Evolutionary conservation across 2,113 vertebrate species (phyloP).

Genomic region (Gymnarchus niloticus): DNA sequence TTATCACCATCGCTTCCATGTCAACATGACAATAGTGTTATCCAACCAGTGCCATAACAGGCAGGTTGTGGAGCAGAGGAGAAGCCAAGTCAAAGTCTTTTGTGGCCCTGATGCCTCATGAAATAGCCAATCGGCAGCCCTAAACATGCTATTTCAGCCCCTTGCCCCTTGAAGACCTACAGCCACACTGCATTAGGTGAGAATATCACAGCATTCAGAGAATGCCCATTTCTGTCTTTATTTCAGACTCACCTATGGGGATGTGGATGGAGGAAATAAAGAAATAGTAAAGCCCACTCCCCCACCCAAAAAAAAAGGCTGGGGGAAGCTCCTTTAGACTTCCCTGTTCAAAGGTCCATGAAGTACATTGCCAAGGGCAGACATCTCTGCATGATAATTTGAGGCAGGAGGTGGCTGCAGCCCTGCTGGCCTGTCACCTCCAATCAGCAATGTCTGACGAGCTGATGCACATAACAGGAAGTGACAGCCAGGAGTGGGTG

Average conservation of each 20-base stretch:
- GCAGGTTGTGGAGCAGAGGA: neutral
- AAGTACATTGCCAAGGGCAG: neutral
- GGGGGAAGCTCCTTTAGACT: neutral
- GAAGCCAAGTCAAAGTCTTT: neutral
- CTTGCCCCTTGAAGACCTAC: neutral
- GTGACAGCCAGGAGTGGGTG: slow-evolving; percentile 6
- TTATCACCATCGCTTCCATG: neutral
- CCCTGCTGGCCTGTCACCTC: neutral
- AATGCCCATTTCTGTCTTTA: neutral
- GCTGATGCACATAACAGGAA: slow-evolving; percentile 10
- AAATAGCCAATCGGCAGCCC: neutral
- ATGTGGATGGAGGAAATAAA: too few relatives aligned
- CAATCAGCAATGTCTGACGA: neutral
- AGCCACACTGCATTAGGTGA: neutral
- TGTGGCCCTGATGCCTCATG: neutral
- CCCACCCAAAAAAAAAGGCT: neutral
- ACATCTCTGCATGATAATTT: neutral
- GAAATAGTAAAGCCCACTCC: too few relatives aligned
- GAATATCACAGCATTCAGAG: neutral
- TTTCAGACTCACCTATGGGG: too few relatives aligned
- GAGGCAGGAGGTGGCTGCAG: neutral
- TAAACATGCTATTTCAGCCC: neutral
- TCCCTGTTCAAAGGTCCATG: neutral
- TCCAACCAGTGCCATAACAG: neutral
- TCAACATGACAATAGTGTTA: neutral